These are phyloP conservation scores for Todus mexicanus DNA, from an alignment of 2,797 vertebrate genomes.

Conservation along the genomic window DNA sequence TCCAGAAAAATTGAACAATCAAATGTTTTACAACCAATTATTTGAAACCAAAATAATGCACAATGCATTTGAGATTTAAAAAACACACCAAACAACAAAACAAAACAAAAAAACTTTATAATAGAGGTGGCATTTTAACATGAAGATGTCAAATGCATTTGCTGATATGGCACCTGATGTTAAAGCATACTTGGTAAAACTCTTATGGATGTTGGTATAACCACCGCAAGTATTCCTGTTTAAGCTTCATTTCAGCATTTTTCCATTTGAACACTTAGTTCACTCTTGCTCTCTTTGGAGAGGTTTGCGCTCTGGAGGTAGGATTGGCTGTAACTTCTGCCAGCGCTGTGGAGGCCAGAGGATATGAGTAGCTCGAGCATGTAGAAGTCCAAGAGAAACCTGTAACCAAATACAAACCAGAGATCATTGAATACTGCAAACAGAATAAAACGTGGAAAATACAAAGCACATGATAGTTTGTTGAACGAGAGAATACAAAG, in stretches of 20 bases:
- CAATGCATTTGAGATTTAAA: background rate
- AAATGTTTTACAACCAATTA: background rate
- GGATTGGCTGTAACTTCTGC: constrained; percentile 70
- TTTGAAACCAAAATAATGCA: background rate
- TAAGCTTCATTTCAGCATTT: background rate
- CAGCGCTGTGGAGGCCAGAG: constrained; percentile 79
- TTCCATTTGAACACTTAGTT: background rate
- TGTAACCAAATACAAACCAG: constrained; percentile 26
- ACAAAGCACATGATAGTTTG: background rate
- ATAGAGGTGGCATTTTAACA: background rate
- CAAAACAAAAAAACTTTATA: background rate
- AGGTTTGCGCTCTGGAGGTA: constrained; percentile 69
- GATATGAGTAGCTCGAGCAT: constrained; percentile 78
- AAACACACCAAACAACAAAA: background rate
- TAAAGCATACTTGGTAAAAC: background rate
- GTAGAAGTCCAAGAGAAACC: constrained; percentile 80
- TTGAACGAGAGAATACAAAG: background rate
- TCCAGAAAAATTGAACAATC: background rate
- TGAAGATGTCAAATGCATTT: background rate
- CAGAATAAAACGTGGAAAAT: background rate
- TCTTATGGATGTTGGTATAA: background rate
- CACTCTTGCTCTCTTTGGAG: constrained; percentile 48
- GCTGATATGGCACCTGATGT: background rate
- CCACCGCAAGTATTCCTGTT: background rate
- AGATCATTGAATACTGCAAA: background rate